These are phyloP conservation scores for Apus apus DNA, from an alignment of 2,113 vertebrate genomes.

Conservation along the genomic window DNA sequence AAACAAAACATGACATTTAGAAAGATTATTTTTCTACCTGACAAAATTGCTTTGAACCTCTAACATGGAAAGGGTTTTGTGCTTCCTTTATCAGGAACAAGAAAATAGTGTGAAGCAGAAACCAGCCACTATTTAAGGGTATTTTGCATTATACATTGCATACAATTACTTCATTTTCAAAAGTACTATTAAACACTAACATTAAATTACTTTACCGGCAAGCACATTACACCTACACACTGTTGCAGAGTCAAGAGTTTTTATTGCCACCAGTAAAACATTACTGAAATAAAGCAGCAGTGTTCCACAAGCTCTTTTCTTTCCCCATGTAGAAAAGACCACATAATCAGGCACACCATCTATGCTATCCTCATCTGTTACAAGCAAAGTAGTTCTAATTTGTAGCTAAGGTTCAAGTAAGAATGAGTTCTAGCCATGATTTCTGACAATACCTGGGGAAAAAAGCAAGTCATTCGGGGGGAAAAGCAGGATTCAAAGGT, in stretches of 20 bases:
- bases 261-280: background rate
- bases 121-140: background rate
- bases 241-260: background rate
- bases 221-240: background rate
- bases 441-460: background rate
- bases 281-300: background rate
- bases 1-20: background rate
- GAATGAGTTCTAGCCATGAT: background rate
- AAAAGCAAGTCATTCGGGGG: background rate
- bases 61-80: background rate
- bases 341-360: background rate
- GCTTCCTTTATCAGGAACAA: background rate
- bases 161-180: slow-evolving; percentile 23
- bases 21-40: background rate
- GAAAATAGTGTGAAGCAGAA: background rate
- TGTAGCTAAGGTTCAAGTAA: background rate
- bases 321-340: background rate
- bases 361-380: background rate
- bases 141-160: background rate
- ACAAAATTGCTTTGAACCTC: background rate
- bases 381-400: background rate
- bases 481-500: background rate
- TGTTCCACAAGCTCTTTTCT: background rate
- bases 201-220: slow-evolving; percentile 3
- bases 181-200: background rate